phyloP scores from a whole-genome alignment of 2,797 vertebrate species.

The Acridotheres tristis region DNA sequence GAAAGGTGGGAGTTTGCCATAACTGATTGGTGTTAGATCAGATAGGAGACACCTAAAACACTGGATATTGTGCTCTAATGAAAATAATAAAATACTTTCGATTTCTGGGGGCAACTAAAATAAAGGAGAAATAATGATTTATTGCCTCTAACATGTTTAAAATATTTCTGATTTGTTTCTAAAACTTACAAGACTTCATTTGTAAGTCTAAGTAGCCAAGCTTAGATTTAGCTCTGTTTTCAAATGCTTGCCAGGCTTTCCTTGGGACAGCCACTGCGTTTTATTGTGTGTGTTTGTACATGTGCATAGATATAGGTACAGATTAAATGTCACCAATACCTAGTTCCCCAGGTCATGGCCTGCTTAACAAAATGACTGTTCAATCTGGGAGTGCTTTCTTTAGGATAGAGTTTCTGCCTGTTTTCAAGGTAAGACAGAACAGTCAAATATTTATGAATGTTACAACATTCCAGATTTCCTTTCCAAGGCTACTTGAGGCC shows the following conservation, averaged over 20 bases:
- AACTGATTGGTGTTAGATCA: background rate
- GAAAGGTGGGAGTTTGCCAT: background rate
- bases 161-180: background rate
- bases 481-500: constrained; percentile 66
- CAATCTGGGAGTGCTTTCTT: constrained; percentile 57
- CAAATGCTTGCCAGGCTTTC: background rate
- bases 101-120: background rate
- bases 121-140: background rate
- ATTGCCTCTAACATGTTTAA: background rate
- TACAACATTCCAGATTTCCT: constrained; percentile 69
- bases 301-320: constrained; percentile 31
- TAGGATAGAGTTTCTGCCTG: constrained; percentile 67
- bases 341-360: constrained; percentile 31
- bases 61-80: background rate
- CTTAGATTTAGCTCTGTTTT: constrained; percentile 20
- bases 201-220: background rate
- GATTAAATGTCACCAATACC: constrained; percentile 51
- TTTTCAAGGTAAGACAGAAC: constrained; percentile 69
- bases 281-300: constrained; percentile 45
- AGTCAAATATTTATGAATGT: constrained; percentile 70
- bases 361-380: constrained; percentile 66
- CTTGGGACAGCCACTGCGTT: constrained; percentile 22
- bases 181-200: background rate
- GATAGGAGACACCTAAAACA: background rate
- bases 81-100: background rate